Conservation (phyloP, 2,797 vertebrate species). For the Enteromius radiatus region DNA sequence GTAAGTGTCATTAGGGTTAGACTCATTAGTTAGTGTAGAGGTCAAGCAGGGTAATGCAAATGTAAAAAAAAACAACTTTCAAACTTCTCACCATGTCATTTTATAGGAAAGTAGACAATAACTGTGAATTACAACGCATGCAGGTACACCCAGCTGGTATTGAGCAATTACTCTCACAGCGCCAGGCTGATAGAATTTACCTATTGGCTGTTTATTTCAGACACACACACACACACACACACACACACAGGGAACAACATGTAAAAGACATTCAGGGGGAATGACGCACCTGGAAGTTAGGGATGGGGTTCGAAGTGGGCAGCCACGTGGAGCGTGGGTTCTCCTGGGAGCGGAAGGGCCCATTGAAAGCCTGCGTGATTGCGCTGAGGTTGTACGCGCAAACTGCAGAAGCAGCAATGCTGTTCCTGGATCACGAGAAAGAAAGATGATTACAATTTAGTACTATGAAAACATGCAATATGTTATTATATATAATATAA, state of each 20-base stretch:
- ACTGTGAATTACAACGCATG: slow-evolving; percentile 40
- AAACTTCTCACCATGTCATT: slow-evolving; percentile 13
- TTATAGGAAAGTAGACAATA: slow-evolving; percentile 30
- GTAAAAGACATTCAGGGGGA: slow-evolving; percentile 16
- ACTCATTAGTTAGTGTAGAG: slow-evolving; percentile 10
- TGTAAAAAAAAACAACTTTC: not conserved
- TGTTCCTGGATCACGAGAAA: slow-evolving; percentile 85
- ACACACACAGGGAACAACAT: slow-evolving; percentile 3
- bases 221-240: slow-evolving; percentile 8
- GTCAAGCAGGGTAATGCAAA: not conserved
- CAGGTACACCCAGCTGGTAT: slow-evolving; percentile 37
- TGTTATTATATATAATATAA: not conserved
- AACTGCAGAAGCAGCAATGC: slow-evolving; percentile 95
- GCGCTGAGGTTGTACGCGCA: slow-evolving; percentile 98
- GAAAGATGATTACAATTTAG: not conserved
- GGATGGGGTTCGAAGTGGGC: slow-evolving; percentile 89
- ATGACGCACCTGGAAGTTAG: slow-evolving; percentile 76
- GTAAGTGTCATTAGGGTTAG: not conserved
- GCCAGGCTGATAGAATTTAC: not conserved
- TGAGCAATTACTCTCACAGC: slow-evolving; percentile 14
- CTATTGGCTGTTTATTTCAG: slow-evolving; percentile 3
- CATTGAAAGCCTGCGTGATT: slow-evolving; percentile 95
- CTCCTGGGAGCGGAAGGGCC: slow-evolving; percentile 96
- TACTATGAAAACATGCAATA: not conserved
- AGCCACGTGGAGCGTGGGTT: slow-evolving; percentile 97